Conservation (phyloP, 1,140 invertebrate species). For the Archivesica marissinica region DNA sequence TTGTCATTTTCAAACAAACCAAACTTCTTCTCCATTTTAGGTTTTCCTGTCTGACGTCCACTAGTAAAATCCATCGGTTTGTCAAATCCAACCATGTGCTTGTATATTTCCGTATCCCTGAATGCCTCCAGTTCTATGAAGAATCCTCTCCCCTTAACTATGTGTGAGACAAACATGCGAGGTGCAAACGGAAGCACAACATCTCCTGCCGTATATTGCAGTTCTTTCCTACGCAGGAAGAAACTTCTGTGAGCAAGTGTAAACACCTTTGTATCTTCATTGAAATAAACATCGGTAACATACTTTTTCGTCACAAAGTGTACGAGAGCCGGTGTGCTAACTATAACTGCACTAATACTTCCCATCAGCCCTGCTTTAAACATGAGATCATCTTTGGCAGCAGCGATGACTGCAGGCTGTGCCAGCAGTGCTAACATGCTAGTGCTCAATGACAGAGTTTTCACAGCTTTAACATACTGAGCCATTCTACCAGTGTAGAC, state of each 20-base stretch:
- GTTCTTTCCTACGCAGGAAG: conserved; percentile 67
- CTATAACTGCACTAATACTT: conserved; percentile 91
- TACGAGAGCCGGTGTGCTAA: conserved; percentile 92
- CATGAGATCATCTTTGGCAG: conserved; percentile 75
- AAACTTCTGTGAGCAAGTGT: conserved; percentile 73
- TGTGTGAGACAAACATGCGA: conserved; percentile 92
- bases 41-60: background rate
- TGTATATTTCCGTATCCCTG: conserved; percentile 89
- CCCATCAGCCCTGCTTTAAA: conserved; percentile 87
- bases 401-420: conserved; percentile 90
- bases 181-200: conserved; percentile 91
- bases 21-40: conserved; percentile 40
- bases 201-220: conserved; percentile 86
- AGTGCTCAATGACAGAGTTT: conserved; percentile 92
- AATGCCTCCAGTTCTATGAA: conserved; percentile 91
- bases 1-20: conserved; percentile 51
- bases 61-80: conserved; percentile 89
- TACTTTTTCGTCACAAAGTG: conserved; percentile 94
- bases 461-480: conserved; percentile 89
- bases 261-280: conserved; percentile 82
- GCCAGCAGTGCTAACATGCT: conserved; percentile 88
- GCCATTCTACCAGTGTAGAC: conserved; percentile 89
- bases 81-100: conserved; percentile 94
- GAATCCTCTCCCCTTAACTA: conserved; percentile 87
- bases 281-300: conserved; percentile 90